Percentiles rank a stretch among this genome's conserved stretches.
Evolutionary conservation across 2,113 vertebrate species (phyloP).

Genomic region (Galeopterus variegatus): DNA sequence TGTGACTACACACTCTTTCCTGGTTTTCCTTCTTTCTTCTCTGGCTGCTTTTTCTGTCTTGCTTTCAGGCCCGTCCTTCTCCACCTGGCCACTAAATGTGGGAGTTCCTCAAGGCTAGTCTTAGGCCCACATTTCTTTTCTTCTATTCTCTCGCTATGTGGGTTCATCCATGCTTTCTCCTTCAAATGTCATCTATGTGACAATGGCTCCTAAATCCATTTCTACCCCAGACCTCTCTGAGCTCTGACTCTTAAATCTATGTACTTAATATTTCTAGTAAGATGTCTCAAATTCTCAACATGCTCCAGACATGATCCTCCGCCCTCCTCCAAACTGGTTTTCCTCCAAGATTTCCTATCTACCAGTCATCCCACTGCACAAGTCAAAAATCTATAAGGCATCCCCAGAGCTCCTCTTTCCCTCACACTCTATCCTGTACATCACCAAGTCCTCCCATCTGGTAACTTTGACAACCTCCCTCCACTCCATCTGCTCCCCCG

Average conservation of each 20-base stretch:
- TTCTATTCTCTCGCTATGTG: background rate
- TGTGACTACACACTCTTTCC: background rate
- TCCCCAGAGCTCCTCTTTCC: background rate
- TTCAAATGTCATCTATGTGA: background rate
- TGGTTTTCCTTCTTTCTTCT: background rate
- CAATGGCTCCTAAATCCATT: background rate
- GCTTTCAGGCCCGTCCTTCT: background rate
- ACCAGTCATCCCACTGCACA: too few relatives aligned
- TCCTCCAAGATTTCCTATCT: background rate
- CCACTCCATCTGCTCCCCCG: background rate
- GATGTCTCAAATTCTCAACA: background rate
- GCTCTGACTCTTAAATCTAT: background rate
- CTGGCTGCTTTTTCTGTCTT: background rate
- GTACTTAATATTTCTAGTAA: background rate
- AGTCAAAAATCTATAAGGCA: background rate
- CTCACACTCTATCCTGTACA: accelerated
- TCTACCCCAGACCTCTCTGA: background rate
- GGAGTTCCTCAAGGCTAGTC: background rate
- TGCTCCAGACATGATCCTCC: background rate
- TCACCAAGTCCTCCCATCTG: background rate
- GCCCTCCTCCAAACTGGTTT: background rate
- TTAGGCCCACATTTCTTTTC: background rate
- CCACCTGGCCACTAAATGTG: background rate
- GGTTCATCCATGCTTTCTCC: background rate
- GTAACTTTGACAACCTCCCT: background rate